phyloP scores from a whole-genome alignment of 2,797 vertebrate genomes.

The Onychomys leucogaster region DNA sequence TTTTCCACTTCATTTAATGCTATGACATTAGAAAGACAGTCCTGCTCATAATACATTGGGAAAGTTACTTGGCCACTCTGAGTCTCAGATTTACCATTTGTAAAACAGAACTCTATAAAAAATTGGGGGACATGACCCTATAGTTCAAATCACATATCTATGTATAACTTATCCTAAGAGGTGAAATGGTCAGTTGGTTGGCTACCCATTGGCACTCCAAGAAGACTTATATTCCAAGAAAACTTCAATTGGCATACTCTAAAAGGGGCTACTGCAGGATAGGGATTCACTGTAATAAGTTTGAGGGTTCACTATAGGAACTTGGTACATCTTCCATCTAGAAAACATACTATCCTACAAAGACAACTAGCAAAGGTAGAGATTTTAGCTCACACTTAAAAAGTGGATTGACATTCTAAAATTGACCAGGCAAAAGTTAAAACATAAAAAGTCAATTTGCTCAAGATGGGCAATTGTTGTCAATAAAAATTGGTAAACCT shows the following conservation, averaged over 20 bases:
- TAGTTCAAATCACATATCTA: neutral
- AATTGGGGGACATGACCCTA: neutral
- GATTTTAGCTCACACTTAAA: constrained; percentile 83
- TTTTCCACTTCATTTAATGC: neutral
- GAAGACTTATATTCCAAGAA: neutral
- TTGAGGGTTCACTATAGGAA: neutral
- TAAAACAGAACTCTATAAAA: neutral
- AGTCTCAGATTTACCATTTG: neutral
- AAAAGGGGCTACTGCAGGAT: neutral
- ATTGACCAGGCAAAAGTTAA: constrained; percentile 28
- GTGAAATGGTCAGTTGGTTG: neutral
- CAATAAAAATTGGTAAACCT: constrained; percentile 77
- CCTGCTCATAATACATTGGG: neutral
- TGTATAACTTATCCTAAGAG: neutral
- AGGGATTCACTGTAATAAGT: neutral
- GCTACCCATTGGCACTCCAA: neutral
- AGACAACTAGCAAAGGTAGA: constrained; percentile 49
- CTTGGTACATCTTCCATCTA: constrained; percentile 13
- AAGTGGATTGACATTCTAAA: constrained; percentile 17
- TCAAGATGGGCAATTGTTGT: constrained; percentile 71
- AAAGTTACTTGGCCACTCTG: neutral
- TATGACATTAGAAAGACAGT: neutral
- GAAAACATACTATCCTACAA: neutral
- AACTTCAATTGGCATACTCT: neutral
- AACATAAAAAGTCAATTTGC: neutral